phyloP scores from a whole-genome alignment of 2,797 vertebrate species.

The Myotis planiceps region DNA sequence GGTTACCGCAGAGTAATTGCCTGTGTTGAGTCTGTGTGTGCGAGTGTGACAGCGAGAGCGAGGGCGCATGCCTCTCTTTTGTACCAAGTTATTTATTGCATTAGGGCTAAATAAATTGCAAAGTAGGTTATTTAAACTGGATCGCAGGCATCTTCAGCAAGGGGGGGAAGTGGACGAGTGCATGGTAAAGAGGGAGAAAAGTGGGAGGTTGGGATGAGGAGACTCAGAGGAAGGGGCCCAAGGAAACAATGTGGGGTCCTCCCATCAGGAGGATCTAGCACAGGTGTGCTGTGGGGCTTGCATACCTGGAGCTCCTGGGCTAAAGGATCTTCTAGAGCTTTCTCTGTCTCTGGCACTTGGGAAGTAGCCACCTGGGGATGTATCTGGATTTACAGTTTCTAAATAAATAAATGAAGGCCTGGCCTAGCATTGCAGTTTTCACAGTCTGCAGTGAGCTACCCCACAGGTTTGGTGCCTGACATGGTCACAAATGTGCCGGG shows the following conservation, averaged over 20 bases:
- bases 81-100: constrained; percentile 65
- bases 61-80: background rate
- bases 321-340: background rate
- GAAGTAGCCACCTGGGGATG: background rate
- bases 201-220: background rate
- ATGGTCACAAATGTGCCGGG: fast-evolving
- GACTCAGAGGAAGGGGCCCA: background rate
- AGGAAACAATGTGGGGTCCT: background rate
- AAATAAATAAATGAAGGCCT: background rate
- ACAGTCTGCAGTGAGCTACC: background rate
- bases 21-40: constrained; percentile 27
- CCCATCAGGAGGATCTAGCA: too few relatives aligned
- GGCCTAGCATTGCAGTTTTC: background rate
- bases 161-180: constrained; percentile 37
- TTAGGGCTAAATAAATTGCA: constrained; percentile 56
- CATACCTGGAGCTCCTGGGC: background rate
- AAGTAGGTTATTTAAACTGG: constrained; percentile 62
- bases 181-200: background rate
- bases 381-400: background rate
- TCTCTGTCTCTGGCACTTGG: background rate
- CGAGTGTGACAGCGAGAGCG: background rate
- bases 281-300: background rate
- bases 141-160: constrained; percentile 34
- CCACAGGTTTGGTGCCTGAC: background rate
- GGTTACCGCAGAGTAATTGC: constrained; percentile 25